phyloP scores from a whole-genome alignment of 2,888 invertebrate species.

The Diplazon laetatorius region DNA sequence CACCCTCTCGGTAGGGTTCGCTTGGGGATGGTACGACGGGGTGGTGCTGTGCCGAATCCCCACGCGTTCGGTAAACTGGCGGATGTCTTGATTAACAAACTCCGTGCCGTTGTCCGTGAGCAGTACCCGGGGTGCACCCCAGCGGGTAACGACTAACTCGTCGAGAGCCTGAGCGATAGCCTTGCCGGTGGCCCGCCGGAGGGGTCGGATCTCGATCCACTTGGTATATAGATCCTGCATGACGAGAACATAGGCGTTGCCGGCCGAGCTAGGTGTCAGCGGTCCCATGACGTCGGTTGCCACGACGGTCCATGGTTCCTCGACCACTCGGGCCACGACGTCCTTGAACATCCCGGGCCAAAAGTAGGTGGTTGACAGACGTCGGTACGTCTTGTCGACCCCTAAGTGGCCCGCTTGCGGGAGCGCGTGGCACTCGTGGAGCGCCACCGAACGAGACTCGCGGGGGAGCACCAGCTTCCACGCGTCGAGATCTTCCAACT shows the following conservation, averaged over 20 bases:
- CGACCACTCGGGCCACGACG: constrained; percentile 46
- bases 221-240: constrained; percentile 65
- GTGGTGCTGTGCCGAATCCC: constrained; percentile 40
- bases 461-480: constrained; percentile 31
- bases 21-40: constrained; percentile 67
- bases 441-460: not conserved
- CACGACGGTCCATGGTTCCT: constrained; percentile 60
- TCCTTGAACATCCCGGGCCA: constrained; percentile 66
- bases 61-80: constrained; percentile 38
- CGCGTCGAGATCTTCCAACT: constrained; percentile 8
- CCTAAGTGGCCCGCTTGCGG: constrained; percentile 66
- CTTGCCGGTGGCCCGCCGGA: constrained; percentile 55
- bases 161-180: constrained; percentile 53
- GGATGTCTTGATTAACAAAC: constrained; percentile 54
- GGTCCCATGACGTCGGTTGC: constrained; percentile 69
- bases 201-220: constrained; percentile 57
- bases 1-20: constrained; percentile 68
- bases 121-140: constrained; percentile 60
- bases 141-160: constrained; percentile 58
- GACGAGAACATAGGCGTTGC: constrained; percentile 60
- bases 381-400: constrained; percentile 55
- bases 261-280: constrained; percentile 52
- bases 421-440: not conserved
- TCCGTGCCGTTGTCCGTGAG: constrained; percentile 67
- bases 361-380: constrained; percentile 51